phyloP scores from a whole-genome alignment of 2,888 invertebrate species.

The Diarsia mendica region DNA sequence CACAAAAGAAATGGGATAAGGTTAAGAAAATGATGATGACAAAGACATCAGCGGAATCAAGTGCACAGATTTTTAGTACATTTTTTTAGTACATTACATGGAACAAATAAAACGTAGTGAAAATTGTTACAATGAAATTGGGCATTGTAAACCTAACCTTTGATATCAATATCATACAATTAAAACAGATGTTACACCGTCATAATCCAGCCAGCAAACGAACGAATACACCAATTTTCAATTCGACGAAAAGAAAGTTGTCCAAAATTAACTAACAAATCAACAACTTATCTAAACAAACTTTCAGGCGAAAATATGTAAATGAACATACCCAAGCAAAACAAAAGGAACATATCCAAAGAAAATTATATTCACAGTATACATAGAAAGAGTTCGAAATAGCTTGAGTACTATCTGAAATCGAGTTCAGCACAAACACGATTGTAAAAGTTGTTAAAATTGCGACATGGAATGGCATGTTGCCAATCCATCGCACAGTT shows the following conservation, averaged over 20 bases:
- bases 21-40: no score
- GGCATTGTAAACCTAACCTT: no score
- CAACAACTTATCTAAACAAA: neutral
- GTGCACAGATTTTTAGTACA: neutral
- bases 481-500: conserved; percentile 48
- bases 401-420: conserved; percentile 29
- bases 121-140: no score
- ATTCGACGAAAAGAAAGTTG: neutral
- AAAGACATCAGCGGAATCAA: conserved; percentile 5
- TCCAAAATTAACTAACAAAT: neutral
- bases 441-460: conserved; percentile 56
- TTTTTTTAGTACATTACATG: no score
- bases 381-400: conserved; percentile 8
- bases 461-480: conserved; percentile 48
- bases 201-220: neutral
- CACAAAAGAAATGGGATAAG: no score
- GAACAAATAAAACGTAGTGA: neutral
- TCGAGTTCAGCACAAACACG: conserved; percentile 37
- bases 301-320: neutral
- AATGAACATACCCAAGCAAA: neutral
- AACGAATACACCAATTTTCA: no score
- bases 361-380: neutral
- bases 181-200: neutral
- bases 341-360: neutral
- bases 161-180: no score